Evolutionary conservation across 2,113 vertebrate species (phyloP).

Genomic region (Stercorarius parasiticus): DNA sequence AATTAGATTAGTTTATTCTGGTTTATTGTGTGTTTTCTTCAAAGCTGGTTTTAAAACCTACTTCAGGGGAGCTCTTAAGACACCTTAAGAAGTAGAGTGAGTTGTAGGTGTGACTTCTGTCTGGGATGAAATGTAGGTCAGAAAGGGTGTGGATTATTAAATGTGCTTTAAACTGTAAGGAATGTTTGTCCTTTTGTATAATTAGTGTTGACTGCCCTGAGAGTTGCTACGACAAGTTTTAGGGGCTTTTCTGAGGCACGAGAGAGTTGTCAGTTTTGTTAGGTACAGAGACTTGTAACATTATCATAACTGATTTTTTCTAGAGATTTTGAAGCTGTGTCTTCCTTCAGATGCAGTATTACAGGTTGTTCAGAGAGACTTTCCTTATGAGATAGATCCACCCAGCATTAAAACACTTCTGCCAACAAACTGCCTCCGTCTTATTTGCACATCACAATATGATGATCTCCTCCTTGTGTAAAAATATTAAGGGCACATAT

Average conservation of each 20-base stretch:
- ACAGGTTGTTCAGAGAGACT: neutral
- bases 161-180: conserved; percentile 37
- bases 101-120: conserved; percentile 32
- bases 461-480: neutral
- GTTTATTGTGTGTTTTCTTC: neutral
- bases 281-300: neutral
- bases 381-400: neutral
- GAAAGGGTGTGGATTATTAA: conserved; percentile 46
- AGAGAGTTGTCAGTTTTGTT: neutral
- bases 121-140: conserved; percentile 61
- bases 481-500: neutral
- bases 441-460: neutral
- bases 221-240: conserved; percentile 2
- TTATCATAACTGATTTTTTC: neutral
- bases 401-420: neutral
- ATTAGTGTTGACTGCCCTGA: neutral
- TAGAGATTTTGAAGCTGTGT: conserved; percentile 5
- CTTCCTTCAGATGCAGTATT: neutral
- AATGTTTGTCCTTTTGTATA: conserved; percentile 21
- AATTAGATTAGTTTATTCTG: neutral
- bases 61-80: neutral
- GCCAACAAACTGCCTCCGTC: neutral
- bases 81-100: neutral
- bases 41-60: neutral
- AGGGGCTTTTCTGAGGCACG: neutral